Base-by-base conservation (phyloP, 2,797 vertebrate species). In the Lemur catta region DNA sequence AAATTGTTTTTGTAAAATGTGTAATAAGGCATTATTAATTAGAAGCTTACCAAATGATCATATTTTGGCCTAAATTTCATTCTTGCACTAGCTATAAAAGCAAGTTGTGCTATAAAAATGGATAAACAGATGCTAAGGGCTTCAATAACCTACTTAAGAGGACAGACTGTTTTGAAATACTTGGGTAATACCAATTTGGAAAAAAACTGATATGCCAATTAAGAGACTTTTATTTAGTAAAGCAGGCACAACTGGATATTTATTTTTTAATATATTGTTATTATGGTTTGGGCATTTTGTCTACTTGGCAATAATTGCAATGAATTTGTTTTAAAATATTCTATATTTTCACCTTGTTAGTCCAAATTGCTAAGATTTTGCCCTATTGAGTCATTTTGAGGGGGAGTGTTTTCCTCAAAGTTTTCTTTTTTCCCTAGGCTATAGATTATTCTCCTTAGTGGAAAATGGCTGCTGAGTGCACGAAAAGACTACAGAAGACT, bases 341-440 rank as follows among this genome's bases (percentile, higher is more conserved):
- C 14, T 82, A 1, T 72, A 67, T 78, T 94, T 97, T 55, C n/a
- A 81, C 7, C 50, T 75, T 59, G n/a, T 63, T 95, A 89, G 43
- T 4, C 50, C 4, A n/a, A 71, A 78, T 71, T 94, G 63, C 11
- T 95, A 84, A 79, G 65, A 91, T 91, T 97, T 97, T 95, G 69
- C 69, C 52, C 10, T 48, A 61, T 93, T 95, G 80, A 93, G 65
- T 94, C 52, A 85, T 92, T 94, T 94, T 85, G 65, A 90, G 61
- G 30, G 33, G 15, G 41, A 92, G 67, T 69, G 11, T 57, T 94
- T 95, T 91, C 15, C 50, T 94, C 14, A 55, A 87, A 90, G 18
- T 78, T 96, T 93, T 94, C 22, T 91, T 43, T 91, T 89, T 79
- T 65, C 41, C 59, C 96, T 95, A 84, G 50, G 43, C 33, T 35